These are phyloP conservation scores for Burhinus bistriatus DNA, from an alignment of 2,113 vertebrate species.

Conservation along the genomic window DNA sequence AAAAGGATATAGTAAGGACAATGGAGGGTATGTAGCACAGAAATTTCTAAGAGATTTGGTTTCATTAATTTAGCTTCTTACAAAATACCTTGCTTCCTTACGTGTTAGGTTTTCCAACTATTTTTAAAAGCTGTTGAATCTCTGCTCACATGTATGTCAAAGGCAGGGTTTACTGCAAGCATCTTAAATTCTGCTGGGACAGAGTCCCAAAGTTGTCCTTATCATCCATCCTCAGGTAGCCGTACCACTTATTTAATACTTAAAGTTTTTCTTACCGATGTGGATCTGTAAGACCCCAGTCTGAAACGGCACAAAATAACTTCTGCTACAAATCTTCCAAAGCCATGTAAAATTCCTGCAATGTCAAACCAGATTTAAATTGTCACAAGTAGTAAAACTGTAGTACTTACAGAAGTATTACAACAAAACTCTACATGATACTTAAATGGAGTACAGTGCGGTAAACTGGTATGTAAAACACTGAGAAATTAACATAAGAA, in stretches of 20 bases:
- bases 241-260: background rate
- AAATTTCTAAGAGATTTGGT: background rate
- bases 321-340: slow-evolving; percentile 90
- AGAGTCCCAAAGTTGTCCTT: background rate
- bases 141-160: background rate
- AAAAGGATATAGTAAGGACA: background rate
- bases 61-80: background rate
- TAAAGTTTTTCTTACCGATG: slow-evolving; percentile 77
- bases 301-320: slow-evolving; percentile 91
- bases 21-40: background rate
- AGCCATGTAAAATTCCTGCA: slow-evolving; percentile 90
- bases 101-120: background rate
- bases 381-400: background rate
- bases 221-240: background rate
- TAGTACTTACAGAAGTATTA: background rate
- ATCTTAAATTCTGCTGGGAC: background rate
- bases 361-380: background rate
- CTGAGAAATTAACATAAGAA: background rate
- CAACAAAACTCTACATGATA: background rate
- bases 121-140: background rate
- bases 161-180: background rate
- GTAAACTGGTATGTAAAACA: background rate
- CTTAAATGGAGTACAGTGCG: background rate
- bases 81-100: background rate
- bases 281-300: slow-evolving; percentile 81